Conservation (phyloP, 2,113 vertebrate genomes). For the Dunckerocampus dactyliophorus region DNA sequence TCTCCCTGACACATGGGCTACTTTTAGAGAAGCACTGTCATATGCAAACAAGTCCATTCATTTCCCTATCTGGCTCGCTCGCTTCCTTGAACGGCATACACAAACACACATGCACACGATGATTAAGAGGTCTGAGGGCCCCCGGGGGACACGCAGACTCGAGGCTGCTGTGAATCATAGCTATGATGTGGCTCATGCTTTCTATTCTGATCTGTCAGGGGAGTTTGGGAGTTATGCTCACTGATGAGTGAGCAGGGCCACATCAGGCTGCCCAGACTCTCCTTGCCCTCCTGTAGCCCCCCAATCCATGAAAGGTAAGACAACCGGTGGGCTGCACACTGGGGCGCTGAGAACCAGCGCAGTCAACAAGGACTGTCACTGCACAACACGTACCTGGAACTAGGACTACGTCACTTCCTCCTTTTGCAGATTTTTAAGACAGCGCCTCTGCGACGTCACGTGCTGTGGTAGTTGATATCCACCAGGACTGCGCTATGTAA, state of each 20-base stretch:
- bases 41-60: conserved; percentile 59
- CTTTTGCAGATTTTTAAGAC: too few relatives aligned
- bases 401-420: too few relatives aligned
- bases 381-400: too few relatives aligned
- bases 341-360: conserved; percentile 7
- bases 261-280: conserved; percentile 34
- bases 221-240: conserved; percentile 53
- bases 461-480: too few relatives aligned
- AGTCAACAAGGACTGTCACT: conserved; percentile 29
- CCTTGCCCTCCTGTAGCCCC: not conserved
- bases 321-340: conserved; percentile 13
- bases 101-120: conserved; percentile 40
- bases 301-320: conserved; percentile 39
- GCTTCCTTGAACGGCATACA: conserved; percentile 35
- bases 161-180: conserved; percentile 66
- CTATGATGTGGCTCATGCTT: conserved; percentile 63
- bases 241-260: conserved; percentile 61
- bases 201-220: conserved; percentile 69
- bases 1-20: conserved; percentile 47
- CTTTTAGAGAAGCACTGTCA: conserved; percentile 51
- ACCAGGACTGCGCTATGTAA: too few relatives aligned
- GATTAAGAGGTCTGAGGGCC: conserved; percentile 61
- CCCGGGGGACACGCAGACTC: conserved; percentile 50
- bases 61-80: conserved; percentile 38
- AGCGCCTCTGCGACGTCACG: too few relatives aligned